Evolutionary conservation across 1,140 invertebrate species (phyloP), one percentile per base, ranked within the genome.

Genomic region (Microplitis mediator): DNA sequence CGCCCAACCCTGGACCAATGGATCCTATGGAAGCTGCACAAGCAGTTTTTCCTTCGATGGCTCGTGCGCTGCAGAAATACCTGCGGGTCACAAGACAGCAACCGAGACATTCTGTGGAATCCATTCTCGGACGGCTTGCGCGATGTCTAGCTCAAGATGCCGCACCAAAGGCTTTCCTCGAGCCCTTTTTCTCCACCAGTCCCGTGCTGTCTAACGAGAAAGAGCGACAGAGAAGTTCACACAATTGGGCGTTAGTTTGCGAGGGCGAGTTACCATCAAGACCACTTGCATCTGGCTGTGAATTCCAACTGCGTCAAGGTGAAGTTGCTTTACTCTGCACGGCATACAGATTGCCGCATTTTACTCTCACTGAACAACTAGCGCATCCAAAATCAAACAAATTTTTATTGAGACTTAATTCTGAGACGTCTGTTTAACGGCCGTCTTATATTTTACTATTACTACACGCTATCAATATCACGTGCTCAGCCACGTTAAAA

Each of bases 11-110:
- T 31, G 86, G 82, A 76, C 94, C 93, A 0, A 93, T 99, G 90
- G 96, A 98, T 82, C 93, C 97, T 0, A 91, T 95, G 77, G 97
- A 99, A 88, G 97, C 97, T 13, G 97, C 98, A 0, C 95, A 98
- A 81, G 96, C 97, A 0, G 95, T 99, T 16, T 99, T 99, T 83
- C 97, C 97, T 4, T 97, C 96, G 0, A 93, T 99, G 89, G 95
- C 97, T 0, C 90, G 97, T 65, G 94, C 97, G 2, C 88, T 99
- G 65, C 97, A 99, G 86, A 99, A 99, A 86, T 99, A 97, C 86
- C 88, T 99, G 54, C 90, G 97, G 31, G 93, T 98, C 1, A 99
- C 97, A 0, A 86, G 97, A 1, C 97, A 99, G 82, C 97, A 99
- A 82, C 97, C 97, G 0, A 89, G 95, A 65, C 97, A 99, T 84